Base-by-base conservation (phyloP, 2,797 vertebrate species). In the Anguilla megastoma region DNA sequence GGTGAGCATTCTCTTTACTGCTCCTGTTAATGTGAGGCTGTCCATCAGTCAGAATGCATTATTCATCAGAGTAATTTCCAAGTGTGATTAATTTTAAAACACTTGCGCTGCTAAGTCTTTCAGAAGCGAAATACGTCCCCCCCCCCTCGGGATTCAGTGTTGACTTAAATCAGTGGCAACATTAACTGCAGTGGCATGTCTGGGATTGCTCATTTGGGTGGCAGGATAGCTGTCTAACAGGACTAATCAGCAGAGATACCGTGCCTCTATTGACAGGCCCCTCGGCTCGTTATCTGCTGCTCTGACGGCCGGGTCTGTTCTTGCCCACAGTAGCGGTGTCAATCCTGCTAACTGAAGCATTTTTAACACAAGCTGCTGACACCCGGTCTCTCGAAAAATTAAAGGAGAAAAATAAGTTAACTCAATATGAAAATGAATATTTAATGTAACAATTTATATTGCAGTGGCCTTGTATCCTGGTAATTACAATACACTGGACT, bases 41-140 rank as follows among this genome's bases (percentile, higher is more conserved):
- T 79, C 74, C 33, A 45, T 79, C 74, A 18, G 36, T 41, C 74
- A 7, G 5, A 45, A 79, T 79, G 14, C 74, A 79, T 79, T 79
- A 79, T 79, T 79, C 74, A 79, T 79, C 33, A 2, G 33, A 79
- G 33, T 36, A 36, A 79, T 41, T 79, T 41, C 74, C 74, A 79
- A 41, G 74, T 79, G 74, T 79, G 74, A 79, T 79, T 79, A 79
- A 36, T 41, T 79, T 45, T 79, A 45, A 79, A 79, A 45, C 74
- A 79, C 36, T 41, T 18, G 74, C 45, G 36, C 33, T 21, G 16
- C 74, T 7, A 79, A 79, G 74, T 14, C 33, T 79, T 79, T 79
- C 33, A 21, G 30, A 79, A 45, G 18, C 9, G 5, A 41, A 41
- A 79, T 18, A 16, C 41, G 41, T 45, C 24, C 54, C 66, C 21